Conservation (phyloP, 2,888 invertebrate genomes). For the Mongoloraphidia duomilia region DNA sequence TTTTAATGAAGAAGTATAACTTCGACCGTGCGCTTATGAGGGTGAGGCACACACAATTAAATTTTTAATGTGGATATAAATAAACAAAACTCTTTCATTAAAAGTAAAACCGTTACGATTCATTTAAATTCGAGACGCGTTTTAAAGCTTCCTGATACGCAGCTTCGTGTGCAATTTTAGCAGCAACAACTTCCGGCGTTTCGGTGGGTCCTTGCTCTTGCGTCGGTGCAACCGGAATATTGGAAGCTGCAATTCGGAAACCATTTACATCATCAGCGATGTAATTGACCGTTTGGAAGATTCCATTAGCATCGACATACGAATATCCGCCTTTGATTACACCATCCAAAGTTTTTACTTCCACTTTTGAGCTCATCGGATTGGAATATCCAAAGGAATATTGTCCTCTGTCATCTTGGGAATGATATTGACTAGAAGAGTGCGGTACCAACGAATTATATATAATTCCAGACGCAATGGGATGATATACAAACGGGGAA, state of each 20-base stretch:
- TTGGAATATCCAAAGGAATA: slow-evolving; percentile 48
- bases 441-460: too few species aligned
- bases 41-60: too few species aligned
- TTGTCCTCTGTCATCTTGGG: slow-evolving; percentile 37
- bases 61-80: too few species aligned
- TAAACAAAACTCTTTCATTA: too few species aligned
- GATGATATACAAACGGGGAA: too few species aligned
- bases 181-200: slow-evolving; percentile 34
- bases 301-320: slow-evolving; percentile 51
- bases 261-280: slow-evolving; percentile 45
- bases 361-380: slow-evolving; percentile 47
- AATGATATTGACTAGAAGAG: slow-evolving; percentile 28
- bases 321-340: slow-evolving; percentile 50
- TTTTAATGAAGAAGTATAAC: too few species aligned
- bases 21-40: too few species aligned
- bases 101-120: too few species aligned
- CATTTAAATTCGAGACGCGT: too few species aligned
- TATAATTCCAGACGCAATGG: too few species aligned
- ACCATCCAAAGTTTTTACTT: slow-evolving; percentile 43
- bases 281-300: slow-evolving; percentile 48
- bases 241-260: slow-evolving; percentile 49
- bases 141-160: slow-evolving; percentile 30
- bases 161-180: slow-evolving; percentile 34
- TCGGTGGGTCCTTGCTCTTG: slow-evolving; percentile 27
- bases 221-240: slow-evolving; percentile 36